Evolutionary conservation across 2,888 invertebrate genomes (phyloP), one percentile per base, ranked within the genome.

Genomic region (Cerastis leucographa): DNA sequence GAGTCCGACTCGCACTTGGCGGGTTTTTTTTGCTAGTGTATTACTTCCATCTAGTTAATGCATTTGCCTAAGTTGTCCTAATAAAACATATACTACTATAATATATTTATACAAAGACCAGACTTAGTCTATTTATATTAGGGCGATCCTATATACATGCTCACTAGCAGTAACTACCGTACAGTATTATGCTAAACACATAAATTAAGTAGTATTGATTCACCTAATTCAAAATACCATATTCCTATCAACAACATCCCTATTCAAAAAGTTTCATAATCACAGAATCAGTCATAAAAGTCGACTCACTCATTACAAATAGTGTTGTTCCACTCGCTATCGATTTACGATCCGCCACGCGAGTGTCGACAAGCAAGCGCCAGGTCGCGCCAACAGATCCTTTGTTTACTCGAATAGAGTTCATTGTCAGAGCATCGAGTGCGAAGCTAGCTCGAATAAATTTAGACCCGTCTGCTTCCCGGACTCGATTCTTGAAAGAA

Each of bases 381-480:
- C 95, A 96, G 95, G 91, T 91, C 93, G 91, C 91, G 95, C 81
- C 91, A 95, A 96, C 86, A 92, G 96, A 96, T 94, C 92, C 90
- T 91, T 91, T 96, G 96, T 96, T 96, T 96, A 96, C 93, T 91
- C 90, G 89, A 92, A 91, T 92, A 92, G 95, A 95, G 96, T 96
- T 96, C 96, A 96, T 96, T 96, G 96, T 96, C 96, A 96, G 96
- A 93, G 90, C 84, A 91, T 90, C 91, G 93, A 94, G 94, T 94
- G 94, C 94, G 91, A 95, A 94, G 94, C 93, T 92, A 92, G 90
- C 87, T 91, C 90, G 92, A 94, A 94, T 94, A 94, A 94, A 95
- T 94, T 95, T 95, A 95, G 94, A 95, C 91, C 83, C 89, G 93
- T 93, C 94, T 89, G 88, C 74, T 93, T 94, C 94, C 88, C 88